phyloP scores from a whole-genome alignment of 2,797 vertebrate species.

The Sebastes paucispinis region DNA sequence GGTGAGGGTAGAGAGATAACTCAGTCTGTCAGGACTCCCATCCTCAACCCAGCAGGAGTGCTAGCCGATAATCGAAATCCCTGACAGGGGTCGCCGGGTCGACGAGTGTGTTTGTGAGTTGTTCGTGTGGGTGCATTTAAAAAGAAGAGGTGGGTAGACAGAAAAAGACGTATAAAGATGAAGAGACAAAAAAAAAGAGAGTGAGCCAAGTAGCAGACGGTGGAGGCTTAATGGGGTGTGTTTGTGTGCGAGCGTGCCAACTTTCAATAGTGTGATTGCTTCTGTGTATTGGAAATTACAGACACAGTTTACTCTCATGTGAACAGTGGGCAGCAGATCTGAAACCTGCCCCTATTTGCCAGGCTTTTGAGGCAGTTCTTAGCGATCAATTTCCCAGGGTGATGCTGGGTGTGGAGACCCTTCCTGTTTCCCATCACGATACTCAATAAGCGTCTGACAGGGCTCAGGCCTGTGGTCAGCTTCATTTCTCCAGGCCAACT shows the following conservation, averaged over 20 bases:
- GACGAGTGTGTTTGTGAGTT: slow-evolving; percentile 50
- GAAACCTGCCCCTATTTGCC: background rate
- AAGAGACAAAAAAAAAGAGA: background rate
- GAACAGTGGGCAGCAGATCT: slow-evolving; percentile 30
- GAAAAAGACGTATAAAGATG: background rate
- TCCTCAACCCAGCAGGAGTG: slow-evolving; percentile 64
- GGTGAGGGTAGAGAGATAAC: slow-evolving; percentile 40
- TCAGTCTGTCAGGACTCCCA: slow-evolving; percentile 59
- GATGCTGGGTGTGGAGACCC: slow-evolving; percentile 32
- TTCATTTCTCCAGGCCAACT: slow-evolving; percentile 29
- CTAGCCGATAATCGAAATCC: slow-evolving; percentile 70
- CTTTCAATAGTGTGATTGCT: slow-evolving; percentile 7
- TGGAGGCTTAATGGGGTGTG: slow-evolving; percentile 7
- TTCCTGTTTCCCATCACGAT: slow-evolving; percentile 26
- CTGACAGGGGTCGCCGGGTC: slow-evolving; percentile 57
- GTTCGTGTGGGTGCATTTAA: slow-evolving; percentile 45
- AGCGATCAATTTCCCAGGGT: slow-evolving; percentile 47
- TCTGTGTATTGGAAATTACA: slow-evolving; percentile 18
- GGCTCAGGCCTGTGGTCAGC: slow-evolving; percentile 39
- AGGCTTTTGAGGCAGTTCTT: slow-evolving; percentile 6
- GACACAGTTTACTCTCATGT: slow-evolving; percentile 22
- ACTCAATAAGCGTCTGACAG: slow-evolving; percentile 44
- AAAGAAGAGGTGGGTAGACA: background rate
- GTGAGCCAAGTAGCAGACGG: slow-evolving; percentile 26
- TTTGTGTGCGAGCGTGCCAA: background rate